Evolutionary conservation across 2,113 vertebrate genomes (phyloP), one percentile per base, ranked within the genome.

Genomic region (Melanotaenia duboulayi): DNA sequence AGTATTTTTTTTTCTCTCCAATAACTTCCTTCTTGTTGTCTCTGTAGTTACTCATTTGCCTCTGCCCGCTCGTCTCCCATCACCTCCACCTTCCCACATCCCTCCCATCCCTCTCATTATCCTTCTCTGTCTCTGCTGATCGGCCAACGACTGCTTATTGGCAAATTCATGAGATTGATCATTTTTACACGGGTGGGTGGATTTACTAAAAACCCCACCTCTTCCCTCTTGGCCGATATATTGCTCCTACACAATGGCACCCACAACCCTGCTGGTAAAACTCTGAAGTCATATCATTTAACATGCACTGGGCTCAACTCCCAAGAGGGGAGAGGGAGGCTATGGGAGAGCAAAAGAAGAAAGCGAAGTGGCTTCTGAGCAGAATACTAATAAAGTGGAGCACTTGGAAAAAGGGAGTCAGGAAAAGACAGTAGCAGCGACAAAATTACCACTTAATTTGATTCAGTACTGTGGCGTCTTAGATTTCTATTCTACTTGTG

Each of bases 381-480:
- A 59, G 91, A 90, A 92, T 92, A 89, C 88, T 92, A 90, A 93
- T 91, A 86, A 84, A 73, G 75, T 44, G 42, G 63, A 82, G 81
- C 80, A 70, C 74, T 88, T 57, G 55, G 74, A 74, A 37, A 68
- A 76, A 70, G 10, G n/a, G 49, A 35, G 49, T 20, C 16, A 37
- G n/a, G 46, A 23, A 62, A 80, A 83, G 89, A 85, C 68, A 44
- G 83, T 65, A 74, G 89, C 55, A 32, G 58, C 12, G 65, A 78
- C 76, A 66, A 90, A 90, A 91, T 92, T 78, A 89, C 85, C 71
- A 83, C 89, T 92, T 92, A 72, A 93, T 92, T 92, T 83, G 74
- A 82, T 87, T 87, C 79, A 86, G 82, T 77, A 78, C 65, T 76
- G 83, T 67, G 72, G 83, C 74, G 72, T 92, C 79, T 82, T 74